phyloP scores from a whole-genome alignment of 2,888 invertebrate species.

The Auanema sp. region DNA sequence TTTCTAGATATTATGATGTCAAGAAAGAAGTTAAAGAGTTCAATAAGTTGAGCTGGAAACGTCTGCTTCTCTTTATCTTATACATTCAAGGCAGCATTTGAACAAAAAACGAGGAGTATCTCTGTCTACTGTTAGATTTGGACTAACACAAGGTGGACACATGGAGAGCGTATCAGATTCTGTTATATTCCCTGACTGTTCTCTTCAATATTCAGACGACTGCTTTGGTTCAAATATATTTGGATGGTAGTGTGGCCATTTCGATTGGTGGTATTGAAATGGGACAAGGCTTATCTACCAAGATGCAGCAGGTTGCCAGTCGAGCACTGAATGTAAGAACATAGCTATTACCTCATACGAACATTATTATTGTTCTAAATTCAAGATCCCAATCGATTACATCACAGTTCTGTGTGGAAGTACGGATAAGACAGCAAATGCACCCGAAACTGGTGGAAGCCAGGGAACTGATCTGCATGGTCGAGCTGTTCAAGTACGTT shows the following conservation, averaged over 20 bases:
- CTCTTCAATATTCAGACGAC: conserved; percentile 71
- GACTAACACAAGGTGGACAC: conserved; percentile 71
- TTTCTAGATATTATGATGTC: conserved; percentile 73
- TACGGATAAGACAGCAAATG: conserved; percentile 72
- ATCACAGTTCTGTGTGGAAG: conserved; percentile 43
- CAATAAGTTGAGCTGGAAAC: conserved; percentile 72
- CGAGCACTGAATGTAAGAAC: conserved; percentile 73
- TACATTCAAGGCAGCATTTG: not conserved
- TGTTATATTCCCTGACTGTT: not conserved
- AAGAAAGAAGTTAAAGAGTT: conserved; percentile 73
- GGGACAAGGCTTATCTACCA: conserved; percentile 93
- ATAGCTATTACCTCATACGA: not conserved
- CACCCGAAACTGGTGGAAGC: conserved; percentile 85
- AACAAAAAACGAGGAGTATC: conserved; percentile 78
- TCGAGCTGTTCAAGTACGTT: conserved; percentile 74
- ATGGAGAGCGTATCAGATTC: conserved; percentile 63
- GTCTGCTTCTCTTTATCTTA: not conserved
- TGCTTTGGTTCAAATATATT: conserved; percentile 81
- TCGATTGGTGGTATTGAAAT: conserved; percentile 86
- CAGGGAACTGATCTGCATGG: conserved; percentile 85
- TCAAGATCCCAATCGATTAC: conserved; percentile 36
- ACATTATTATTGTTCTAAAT: not conserved
- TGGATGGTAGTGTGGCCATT: conserved; percentile 80
- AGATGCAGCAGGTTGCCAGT: conserved; percentile 83
- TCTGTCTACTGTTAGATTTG: conserved; percentile 81